phyloP scores from a whole-genome alignment of 2,113 vertebrate genomes.

The Daubentonia madagascariensis region DNA sequence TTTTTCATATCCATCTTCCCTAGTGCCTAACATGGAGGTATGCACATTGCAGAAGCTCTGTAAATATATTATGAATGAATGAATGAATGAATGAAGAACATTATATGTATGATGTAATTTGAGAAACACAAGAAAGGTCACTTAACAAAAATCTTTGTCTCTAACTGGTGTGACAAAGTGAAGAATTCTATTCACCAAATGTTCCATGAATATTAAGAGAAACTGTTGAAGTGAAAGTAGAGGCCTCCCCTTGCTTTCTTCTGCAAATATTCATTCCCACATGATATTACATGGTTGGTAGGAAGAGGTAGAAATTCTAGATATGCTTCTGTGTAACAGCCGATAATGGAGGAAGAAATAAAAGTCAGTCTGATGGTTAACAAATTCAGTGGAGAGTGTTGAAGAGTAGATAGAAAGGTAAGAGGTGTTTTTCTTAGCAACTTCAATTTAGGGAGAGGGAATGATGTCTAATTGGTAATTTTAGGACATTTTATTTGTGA shows the following conservation, averaged over 20 bases:
- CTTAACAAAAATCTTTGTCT: constrained; percentile 20
- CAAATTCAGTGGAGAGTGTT: background rate
- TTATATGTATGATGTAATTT: background rate
- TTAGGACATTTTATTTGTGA: background rate
- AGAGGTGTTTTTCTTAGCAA: background rate
- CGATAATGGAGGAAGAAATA: background rate
- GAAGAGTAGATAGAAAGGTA: background rate
- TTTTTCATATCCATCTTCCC: background rate
- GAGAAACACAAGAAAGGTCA: constrained; percentile 6
- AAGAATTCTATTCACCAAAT: background rate
- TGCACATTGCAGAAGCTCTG: background rate
- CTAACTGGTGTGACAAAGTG: background rate
- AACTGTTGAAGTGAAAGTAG: background rate
- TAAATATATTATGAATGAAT: background rate
- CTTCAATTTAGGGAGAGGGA: background rate
- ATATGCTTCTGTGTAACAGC: background rate
- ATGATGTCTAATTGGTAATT: background rate
- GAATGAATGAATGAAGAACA: background rate
- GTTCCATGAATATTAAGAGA: background rate
- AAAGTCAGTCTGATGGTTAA: background rate
- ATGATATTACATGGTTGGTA: background rate
- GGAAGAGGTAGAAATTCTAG: background rate
- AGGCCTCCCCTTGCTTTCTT: background rate
- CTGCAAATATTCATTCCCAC: background rate
- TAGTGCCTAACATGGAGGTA: background rate